phyloP scores from a whole-genome alignment of 35 echinoderm and acorn worm species.

The Ophioderma brevispina region DNA sequence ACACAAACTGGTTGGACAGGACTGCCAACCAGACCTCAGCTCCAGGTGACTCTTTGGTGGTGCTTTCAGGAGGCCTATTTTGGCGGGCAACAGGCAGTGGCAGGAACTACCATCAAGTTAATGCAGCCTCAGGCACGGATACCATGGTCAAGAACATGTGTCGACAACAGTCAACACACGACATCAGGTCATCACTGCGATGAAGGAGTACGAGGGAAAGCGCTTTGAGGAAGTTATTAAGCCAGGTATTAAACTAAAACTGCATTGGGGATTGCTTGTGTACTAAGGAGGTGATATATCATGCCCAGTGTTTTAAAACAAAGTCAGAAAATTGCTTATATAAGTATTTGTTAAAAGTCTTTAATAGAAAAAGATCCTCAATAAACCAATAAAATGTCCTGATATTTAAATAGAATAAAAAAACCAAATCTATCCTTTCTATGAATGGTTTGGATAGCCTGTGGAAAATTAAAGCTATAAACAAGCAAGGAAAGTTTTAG shows the following conservation, averaged over 20 bases:
- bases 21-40: conserved; percentile 9
- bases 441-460: too few relatives aligned
- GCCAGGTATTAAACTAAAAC: neutral
- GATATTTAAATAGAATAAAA: too few relatives aligned
- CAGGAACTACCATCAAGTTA: neutral
- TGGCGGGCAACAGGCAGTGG: neutral
- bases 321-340: too few relatives aligned
- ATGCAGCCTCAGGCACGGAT: conserved; percentile 70
- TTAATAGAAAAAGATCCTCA: too few relatives aligned
- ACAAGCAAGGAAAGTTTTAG: too few relatives aligned
- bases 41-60: neutral
- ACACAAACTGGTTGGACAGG: neutral
- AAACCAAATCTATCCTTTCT: too few relatives aligned
- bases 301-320: too few relatives aligned
- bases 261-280: too few relatives aligned
- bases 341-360: too few relatives aligned
- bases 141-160: conserved; percentile 92
- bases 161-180: conserved; percentile 75
- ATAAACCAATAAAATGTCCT: too few relatives aligned
- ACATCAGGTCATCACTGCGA: conserved; percentile 92
- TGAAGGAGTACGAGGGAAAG: conserved; percentile 95
- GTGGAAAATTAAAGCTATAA: too few relatives aligned
- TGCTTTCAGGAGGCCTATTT: neutral
- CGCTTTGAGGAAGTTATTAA: conserved; percentile 75
- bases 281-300: too few relatives aligned